Evolutionary conservation across 2,797 vertebrate genomes (phyloP).

Genomic region (Craterocephalus amniculus): DNA sequence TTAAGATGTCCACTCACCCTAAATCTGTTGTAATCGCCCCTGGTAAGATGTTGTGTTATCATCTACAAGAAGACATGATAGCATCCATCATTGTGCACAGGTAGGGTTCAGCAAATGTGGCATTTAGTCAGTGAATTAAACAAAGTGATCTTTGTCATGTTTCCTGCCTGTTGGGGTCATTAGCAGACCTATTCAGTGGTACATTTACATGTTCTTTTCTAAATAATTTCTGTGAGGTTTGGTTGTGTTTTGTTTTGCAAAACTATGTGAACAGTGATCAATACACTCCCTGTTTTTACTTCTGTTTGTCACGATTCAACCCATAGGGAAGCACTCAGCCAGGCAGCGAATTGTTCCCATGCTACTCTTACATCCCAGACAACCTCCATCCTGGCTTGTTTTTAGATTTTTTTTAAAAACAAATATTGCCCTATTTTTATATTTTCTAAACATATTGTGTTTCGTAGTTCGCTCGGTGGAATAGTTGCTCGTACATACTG

Average conservation of each 20-base stretch:
- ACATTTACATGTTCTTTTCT: not conserved
- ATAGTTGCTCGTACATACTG: not conserved
- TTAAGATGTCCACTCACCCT: constrained; percentile 36
- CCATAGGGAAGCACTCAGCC: constrained; percentile 40
- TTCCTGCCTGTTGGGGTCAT: constrained; percentile 3
- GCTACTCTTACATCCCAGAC: constrained; percentile 39
- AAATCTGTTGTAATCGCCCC: constrained; percentile 14
- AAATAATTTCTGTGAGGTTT: too few relatives aligned
- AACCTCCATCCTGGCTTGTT: constrained; percentile 39
- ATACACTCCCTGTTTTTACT: constrained; percentile 29
- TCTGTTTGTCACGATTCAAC: constrained; percentile 42
- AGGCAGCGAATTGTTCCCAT: constrained; percentile 38
- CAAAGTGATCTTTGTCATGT: constrained; percentile 19
- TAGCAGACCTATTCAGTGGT: not conserved
- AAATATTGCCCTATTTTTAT: constrained; percentile 18
- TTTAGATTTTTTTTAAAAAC: not conserved
- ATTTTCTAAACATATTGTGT: constrained; percentile 6
- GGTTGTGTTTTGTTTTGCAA: constrained; percentile 10
- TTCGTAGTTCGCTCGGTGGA: not conserved
- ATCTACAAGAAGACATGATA: constrained; percentile 1
- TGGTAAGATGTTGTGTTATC: constrained; percentile 12
- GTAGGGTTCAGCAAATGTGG: constrained; percentile 1
- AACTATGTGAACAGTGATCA: not conserved
- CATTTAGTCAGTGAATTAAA: constrained; percentile 14
- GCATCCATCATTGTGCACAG: not conserved